Base-by-base conservation (phyloP, 2,888 invertebrate species). In the Carpatolechia fugitivella region DNA sequence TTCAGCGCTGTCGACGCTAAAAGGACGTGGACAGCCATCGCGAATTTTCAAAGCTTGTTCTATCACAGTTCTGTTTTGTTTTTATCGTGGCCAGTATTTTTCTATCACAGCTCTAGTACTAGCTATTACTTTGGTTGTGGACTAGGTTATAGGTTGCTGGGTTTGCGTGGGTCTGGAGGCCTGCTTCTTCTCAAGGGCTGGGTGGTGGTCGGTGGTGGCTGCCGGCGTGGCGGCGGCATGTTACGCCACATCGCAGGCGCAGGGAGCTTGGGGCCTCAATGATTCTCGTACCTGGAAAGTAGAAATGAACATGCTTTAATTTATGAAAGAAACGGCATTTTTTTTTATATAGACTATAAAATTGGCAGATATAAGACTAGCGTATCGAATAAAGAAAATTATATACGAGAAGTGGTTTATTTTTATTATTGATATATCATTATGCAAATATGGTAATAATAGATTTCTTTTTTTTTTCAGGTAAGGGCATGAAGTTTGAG, bases 1-100 rank as follows among this genome's bases (percentile, higher is more conserved):
- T 95, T 95, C 61, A 95, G 84, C 58, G 95, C 95, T 58, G 95
- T 94, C n/a, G 95, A 94, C 55, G 95, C 93, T 60, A 95, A 85
- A 50, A 96, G 90, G 11, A 95, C 92, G 76, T 94, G 94, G 46
- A 96, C 88, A 69, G 93, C 95, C 95, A 95, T 95, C 66, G 80
- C 76, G 55, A 53, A 29, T 53, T 44, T 52, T 14, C 24, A 41
- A 41, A 13, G 33, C 38, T 49, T 31, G 29, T 36, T 41, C 24
- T 60, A 57, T 60, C 54, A 60, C 58, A 60, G 56, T 56, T 46
- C 66, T 62, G 63, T 59, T 60, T 44, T 24, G 5, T 16, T 16
- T 33, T 13, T 14, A 11, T 52, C 58, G 54, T 61, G 36, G 65
- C 60, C 56, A 62, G 60, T 72, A 16, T 13, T 30, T 30, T 47